Conservation (phyloP, 2,888 invertebrate species). For the Resseliella maxima region DNA sequence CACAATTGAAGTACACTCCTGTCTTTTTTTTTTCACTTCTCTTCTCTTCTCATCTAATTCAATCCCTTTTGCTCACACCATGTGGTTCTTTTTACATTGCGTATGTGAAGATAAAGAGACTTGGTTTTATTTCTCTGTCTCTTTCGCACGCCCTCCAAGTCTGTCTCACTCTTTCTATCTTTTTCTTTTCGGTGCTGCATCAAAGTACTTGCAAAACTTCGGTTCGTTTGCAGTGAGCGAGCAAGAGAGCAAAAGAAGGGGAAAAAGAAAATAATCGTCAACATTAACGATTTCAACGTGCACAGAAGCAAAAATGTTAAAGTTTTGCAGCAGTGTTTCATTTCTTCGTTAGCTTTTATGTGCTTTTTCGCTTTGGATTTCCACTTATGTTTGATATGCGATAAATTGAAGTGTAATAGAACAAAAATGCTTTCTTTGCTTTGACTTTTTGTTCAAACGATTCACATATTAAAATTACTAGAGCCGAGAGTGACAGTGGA, state of each 20-base stretch:
- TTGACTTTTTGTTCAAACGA: background rate
- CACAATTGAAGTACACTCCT: constrained; percentile 1
- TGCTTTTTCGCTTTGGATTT: constrained; percentile 6
- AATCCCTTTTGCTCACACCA: background rate
- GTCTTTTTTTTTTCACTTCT: no score
- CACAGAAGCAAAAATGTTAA: background rate
- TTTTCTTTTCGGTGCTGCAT: background rate
- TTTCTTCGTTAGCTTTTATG: background rate
- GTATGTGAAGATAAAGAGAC: background rate
- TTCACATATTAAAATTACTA: background rate
- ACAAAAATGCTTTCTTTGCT: background rate
- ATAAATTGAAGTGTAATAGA: background rate
- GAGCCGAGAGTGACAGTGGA: no score
- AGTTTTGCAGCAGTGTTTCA: background rate
- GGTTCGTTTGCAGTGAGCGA: no score
- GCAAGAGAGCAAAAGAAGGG: background rate
- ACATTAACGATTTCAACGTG: background rate
- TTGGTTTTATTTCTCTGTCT: no score
- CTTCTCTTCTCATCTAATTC: no score
- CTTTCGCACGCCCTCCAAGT: no score
- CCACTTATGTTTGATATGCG: constrained; percentile 6
- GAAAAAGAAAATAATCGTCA: constrained; percentile 9
- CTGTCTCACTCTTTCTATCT: background rate
- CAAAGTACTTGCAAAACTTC: background rate
- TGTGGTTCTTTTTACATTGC: constrained; percentile 8